Evolutionary conservation across 2,888 invertebrate genomes (phyloP), one percentile per base, ranked within the genome.

Genomic region (Hemithea aestivaria): DNA sequence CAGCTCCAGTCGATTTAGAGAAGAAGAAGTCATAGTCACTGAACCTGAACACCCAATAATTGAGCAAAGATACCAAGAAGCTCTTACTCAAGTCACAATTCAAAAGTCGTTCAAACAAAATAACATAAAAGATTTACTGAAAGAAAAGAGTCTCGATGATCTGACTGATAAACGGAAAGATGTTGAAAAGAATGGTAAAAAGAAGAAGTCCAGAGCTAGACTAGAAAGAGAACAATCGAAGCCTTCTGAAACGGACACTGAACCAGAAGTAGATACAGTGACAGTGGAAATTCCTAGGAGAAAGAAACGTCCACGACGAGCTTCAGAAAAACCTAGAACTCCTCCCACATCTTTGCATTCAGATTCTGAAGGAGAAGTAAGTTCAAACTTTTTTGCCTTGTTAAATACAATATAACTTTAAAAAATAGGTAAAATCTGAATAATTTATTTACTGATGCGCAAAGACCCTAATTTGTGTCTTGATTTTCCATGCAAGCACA

Each of bases 241-340:
- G 35, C 88, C 87, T 20, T 87, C 88, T 12, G 87, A 87, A 41
- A 87, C 74, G 49, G 88, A 88, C 46, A 77, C 85, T 0, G 87
- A 87, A 37, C 79, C 60, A 7, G 87, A 87, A 27, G 76, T 87
- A 0, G 87, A 85, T 53, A 88, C 87, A 0, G 82, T 88, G 1
- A 88, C 88, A 7, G 87, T 88, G 1, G 88, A 88, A 44, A 87
- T 88, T 56, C 88, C 88, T 0, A 73, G 84, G 40, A 64, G 88
- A 58, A 63, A 82, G 27, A 88, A 88, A 54, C 69, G 84, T 40
- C 80, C 77, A 0, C 64, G 85, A 28, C 65, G 81, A 34, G 68
- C 77, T 1, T 84, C 87, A 1, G 88, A 88, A 47, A 82, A 73
- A 44, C 87, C 87, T 1, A 72, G 76, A 48, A 85, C 85, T 10